Base-by-base conservation (phyloP, 1,140 invertebrate genomes). In the Drosophila nigromelanica region DNA sequence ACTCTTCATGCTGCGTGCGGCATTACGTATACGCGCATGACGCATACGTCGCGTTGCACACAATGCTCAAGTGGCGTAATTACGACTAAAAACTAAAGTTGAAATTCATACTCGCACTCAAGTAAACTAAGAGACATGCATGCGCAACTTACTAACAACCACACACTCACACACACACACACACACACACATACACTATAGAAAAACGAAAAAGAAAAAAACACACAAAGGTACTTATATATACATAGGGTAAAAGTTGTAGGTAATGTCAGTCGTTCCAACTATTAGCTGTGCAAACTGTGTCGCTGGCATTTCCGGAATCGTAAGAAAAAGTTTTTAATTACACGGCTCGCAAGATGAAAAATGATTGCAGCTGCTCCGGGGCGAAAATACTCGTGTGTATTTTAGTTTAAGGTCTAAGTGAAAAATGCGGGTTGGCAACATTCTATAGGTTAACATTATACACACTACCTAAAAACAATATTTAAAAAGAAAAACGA, bases 41-140 rank as follows among this genome's bases (percentile, higher is more conserved):
- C 73, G 80, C 77, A 86, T 87, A 86, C 82, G 82, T 82, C 75
- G 83, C 79, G 83, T 87, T 87, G 82, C 78, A 87, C 83, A 83
- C 79, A 79, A 87, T 66, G 77, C 78, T 81, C 73, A 86, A 87
- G 82, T 81, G 70, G 69, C 82, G 82, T 86, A 85, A 81, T 89
- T 79, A 78, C 71, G 61, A 73, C 52, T 54, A 58, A 59, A 81
- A 86, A 87, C 83, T 87, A 89, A 83, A 73, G 76, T 86, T 89
- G 83, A 89, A 89, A 89, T 83, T 89, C 83, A 89, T 87, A 87
- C 85, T 89, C 83, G 85, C 83, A 87, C 85, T 80, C 74, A 85
- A 89, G 73, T 73, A 89, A 89, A 75, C 77, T 78, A 78, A 68
- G 73, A 80, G 73, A 89, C 80, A 89, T 62, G 47, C 56, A 83